Evolutionary conservation across 1,140 invertebrate species (phyloP), one percentile per base, ranked within the genome.

Genomic region (Plectus sambesii): DNA sequence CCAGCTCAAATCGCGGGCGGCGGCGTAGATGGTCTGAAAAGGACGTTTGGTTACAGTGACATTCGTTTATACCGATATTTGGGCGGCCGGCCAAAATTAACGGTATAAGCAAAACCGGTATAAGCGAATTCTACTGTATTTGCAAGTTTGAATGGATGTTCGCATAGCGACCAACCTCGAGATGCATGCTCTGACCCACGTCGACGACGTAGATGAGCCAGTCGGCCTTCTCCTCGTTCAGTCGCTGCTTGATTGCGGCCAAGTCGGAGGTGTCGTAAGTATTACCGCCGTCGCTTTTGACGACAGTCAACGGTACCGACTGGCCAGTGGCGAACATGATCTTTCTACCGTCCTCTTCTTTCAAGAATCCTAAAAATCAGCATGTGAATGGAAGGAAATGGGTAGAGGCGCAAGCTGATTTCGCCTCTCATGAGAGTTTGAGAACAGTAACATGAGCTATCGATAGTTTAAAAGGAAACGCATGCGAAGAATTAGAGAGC

Each of bases 261-360:
- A 99, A 76, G 73, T 99, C 94, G 5, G 90, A 97, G 0, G 94
- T 99, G 69, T 98, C 94, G 72, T 99, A 99, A 0, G 94, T 99
- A 68, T 82, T 98, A 24, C 93, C 93, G 41, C 94, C 94, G 74
- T 97, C 94, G 2, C 87, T 87, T 74, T 99, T 99, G 0, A 97
- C 80, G 15, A 99, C 77, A 0, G 89, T 99, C 15, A 99, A 69
- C 1, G 93, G 94, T n/a, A 76, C 61, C 1, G 80, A 78, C 35
- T 47, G 58, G 24, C 27, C 58, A n/a, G 40, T 47, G 3, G 60
- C 56, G 80, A 85, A 97, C 82, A 98, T 85, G 5, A 99, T 80
- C 64, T 85, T 83, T 17, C 93, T 75, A 0, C 93, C 92, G 36
- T 97, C 85, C 63, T 97, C 92, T 62, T 83, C 78, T 67, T 86